Percentiles rank a stretch among this genome's conserved stretches.
phyloP scores from a whole-genome alignment of 2,797 vertebrate genomes.

The Mus caroli region DNA sequence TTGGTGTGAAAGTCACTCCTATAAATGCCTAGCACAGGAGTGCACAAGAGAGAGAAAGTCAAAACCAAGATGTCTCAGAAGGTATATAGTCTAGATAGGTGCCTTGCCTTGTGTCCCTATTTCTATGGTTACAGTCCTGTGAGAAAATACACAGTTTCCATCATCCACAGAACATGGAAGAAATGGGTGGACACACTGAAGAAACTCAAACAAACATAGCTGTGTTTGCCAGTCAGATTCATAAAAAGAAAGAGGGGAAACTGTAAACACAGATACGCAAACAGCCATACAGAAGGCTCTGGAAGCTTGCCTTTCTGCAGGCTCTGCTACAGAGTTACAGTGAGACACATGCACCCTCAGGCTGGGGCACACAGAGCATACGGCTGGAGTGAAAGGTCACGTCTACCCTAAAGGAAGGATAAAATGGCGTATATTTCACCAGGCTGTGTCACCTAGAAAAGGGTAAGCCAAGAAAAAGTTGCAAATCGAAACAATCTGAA shows the following conservation, averaged over 20 bases:
- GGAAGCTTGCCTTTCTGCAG: slow-evolving; percentile 13
- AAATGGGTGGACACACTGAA: background rate
- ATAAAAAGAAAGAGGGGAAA: slow-evolving; percentile 64
- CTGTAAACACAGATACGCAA: slow-evolving; percentile 53
- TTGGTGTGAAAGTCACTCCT: background rate
- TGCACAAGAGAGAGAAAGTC: background rate
- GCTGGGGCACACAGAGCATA: background rate
- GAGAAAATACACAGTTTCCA: slow-evolving; percentile 61
- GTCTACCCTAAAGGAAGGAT: slow-evolving; percentile 13
- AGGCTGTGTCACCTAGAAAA: background rate
- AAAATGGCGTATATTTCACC: background rate
- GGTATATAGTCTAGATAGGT: background rate
- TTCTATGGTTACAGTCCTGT: slow-evolving; percentile 23
- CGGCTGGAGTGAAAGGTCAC: background rate
- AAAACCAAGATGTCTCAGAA: background rate
- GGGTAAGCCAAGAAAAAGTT: background rate
- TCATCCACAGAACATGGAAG: slow-evolving; percentile 68
- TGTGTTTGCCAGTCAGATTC: slow-evolving; percentile 51
- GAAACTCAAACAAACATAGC: slow-evolving; percentile 72
- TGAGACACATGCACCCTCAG: background rate
- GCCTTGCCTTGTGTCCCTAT: background rate
- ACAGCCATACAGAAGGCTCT: background rate
- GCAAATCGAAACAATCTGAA: background rate
- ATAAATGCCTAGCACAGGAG: background rate
- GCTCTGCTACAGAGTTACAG: background rate